phyloP scores from a whole-genome alignment of 2,888 invertebrate species.

The Tricholauxania praeusta region DNA sequence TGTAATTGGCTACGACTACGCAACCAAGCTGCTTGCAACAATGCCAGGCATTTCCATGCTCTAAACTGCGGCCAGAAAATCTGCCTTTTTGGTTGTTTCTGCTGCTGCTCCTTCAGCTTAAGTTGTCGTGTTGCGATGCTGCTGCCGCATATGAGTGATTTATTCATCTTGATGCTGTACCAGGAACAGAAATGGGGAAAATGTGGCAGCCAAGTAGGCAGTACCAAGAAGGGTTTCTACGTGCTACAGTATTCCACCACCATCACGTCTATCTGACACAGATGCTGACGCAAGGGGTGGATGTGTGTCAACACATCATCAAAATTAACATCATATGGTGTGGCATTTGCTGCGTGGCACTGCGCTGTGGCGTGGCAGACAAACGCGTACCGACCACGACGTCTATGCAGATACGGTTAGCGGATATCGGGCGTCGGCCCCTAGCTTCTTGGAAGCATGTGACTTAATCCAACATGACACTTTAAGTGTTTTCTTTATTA shows the following conservation, averaged over 20 bases:
- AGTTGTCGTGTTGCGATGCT: constrained; percentile 27
- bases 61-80: background rate
- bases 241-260: background rate
- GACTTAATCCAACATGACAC: constrained; percentile 51
- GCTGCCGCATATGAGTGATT: constrained; percentile 40
- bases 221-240: constrained; percentile 6
- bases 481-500: constrained; percentile 53
- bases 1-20: background rate
- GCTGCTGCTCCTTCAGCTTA: constrained; percentile 6
- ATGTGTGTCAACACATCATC: constrained; percentile 48
- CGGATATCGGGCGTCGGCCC: background rate
- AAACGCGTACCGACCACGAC: background rate
- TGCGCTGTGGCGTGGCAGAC: constrained; percentile 4
- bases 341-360: constrained; percentile 2
- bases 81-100: background rate
- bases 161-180: constrained; percentile 33
- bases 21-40: background rate
- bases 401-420: background rate
- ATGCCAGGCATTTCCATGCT: background rate
- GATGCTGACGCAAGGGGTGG: constrained; percentile 34
- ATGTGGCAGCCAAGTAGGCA: constrained; percentile 28
- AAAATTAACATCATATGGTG: constrained; percentile 46
- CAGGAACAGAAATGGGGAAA: constrained; percentile 23
- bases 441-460: background rate
- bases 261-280: background rate